A percentile compares a stretch with the other conserved stretches of the same genome.
Conservation (phyloP, 2,888 invertebrate species). For the Pristionchus entomophagus region DNA sequence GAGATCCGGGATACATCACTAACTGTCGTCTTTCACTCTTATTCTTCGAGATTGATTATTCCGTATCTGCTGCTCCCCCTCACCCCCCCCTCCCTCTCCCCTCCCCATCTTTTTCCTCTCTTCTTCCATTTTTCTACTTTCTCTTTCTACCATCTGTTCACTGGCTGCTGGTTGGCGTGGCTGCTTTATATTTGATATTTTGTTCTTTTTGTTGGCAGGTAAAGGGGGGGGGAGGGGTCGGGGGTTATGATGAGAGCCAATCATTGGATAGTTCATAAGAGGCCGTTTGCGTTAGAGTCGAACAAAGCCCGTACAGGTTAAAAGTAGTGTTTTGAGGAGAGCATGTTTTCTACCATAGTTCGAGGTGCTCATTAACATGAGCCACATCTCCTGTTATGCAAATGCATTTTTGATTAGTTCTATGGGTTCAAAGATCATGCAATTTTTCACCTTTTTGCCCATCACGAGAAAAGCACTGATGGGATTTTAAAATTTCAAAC, state of each 20-base stretch:
- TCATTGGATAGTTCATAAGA: too few relatives aligned
- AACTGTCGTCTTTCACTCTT: background rate
- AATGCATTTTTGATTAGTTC: too few relatives aligned
- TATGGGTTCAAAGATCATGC: too few relatives aligned
- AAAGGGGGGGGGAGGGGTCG: background rate
- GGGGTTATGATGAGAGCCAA: background rate
- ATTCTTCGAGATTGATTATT: background rate
- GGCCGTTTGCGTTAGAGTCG: too few relatives aligned
- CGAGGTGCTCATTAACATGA: too few relatives aligned
- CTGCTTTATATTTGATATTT: background rate
- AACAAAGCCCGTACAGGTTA: too few relatives aligned
- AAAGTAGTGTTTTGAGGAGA: too few relatives aligned
- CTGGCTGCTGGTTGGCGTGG: background rate
- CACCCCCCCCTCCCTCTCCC: background rate
- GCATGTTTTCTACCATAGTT: too few relatives aligned
- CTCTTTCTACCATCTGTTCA: background rate
- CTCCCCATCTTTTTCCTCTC: background rate
- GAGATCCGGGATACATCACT: background rate
- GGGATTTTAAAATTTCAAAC: too few relatives aligned
- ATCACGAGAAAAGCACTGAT: too few relatives aligned
- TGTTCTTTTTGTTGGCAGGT: background rate
- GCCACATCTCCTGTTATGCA: too few relatives aligned
- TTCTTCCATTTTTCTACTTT: background rate
- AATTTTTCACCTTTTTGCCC: too few relatives aligned
- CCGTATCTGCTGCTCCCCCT: background rate